Base-by-base conservation (phyloP, 2,888 invertebrate genomes). In the Andrena trimmerana region DNA sequence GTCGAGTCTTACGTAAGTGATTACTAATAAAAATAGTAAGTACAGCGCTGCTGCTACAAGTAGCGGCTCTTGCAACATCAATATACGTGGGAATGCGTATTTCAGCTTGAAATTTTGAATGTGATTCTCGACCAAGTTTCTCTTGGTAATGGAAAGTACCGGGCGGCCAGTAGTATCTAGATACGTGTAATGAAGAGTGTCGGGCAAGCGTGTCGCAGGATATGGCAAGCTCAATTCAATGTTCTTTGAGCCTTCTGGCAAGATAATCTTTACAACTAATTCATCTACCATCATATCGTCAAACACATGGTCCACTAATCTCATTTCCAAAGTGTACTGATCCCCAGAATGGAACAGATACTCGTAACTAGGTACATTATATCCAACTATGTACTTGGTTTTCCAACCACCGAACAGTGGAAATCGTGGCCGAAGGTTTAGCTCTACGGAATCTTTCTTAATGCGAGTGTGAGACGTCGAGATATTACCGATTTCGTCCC, bases 371-470 rank as follows among this genome's bases (percentile, higher is more conserved):
- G 99, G 99, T 0, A 99, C 97, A 95, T 99, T 99, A 95, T 99
- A 99, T 2, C 99, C 99, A 65, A 99, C 95, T 59, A 97, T 97
- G 94, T 99, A 99, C 89, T 98, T 98, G 8, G 99, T 99, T 94
- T 98, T 98, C 99, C 99, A 99, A 16, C 99, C 99, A 74, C 99
- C 99, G 94, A 99, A 99, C 4, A 99, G 95, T 2, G 99, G 99
- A 94, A 99, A 99, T 90, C 99, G 95, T 0, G 99, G 99, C 68
- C 98, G 96, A n/a, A 99, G 95, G 91, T 99, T 99, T 3, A 99
- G 94, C 92, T 99, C 99, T 7, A 99, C 98, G 54, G 98, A 97
- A 92, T 99, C 99, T 88, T 98, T 97, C 88, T 97, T 96, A 31
- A 97, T 95, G 86, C 97, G 96, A 95, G 99, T 97, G 93, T 98